A percentile compares a stretch with the other conserved stretches of the same genome.
Evolutionary conservation across 2,113 vertebrate species (phyloP).

Genomic region (Climacteris rufus): DNA sequence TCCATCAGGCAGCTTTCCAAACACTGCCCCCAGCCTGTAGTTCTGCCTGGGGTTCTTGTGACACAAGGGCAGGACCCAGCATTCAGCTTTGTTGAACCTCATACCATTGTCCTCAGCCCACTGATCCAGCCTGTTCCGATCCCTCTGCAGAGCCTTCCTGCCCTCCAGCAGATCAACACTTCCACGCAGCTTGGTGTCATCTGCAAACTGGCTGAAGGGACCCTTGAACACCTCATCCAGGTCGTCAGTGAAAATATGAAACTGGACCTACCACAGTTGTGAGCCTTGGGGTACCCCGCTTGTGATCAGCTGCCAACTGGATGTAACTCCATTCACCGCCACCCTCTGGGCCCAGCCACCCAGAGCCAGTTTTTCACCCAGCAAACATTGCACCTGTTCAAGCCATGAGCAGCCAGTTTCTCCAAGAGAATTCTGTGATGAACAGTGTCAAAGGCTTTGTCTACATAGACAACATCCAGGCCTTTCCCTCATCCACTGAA

Average conservation of each 20-base stretch:
- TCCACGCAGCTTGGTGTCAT: neutral
- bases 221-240: neutral
- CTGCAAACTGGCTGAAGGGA: neutral
- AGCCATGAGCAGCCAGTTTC: neutral
- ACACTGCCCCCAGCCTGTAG: neutral
- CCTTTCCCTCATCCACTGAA: neutral
- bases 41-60: neutral
- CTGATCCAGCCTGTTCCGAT: neutral
- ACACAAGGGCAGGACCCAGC: neutral
- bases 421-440: neutral
- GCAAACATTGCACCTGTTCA: neutral
- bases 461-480: neutral
- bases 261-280: neutral
- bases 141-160: neutral
- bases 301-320: neutral
- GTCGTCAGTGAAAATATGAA: neutral
- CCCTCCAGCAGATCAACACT: neutral
- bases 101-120: neutral
- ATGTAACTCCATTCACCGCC: neutral
- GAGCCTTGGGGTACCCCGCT: neutral
- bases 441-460: neutral
- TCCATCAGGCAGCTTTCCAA: neutral
- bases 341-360: neutral
- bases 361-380: neutral
- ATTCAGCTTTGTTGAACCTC: neutral